Evolutionary conservation across 2,797 vertebrate genomes (phyloP).

Genomic region (Thalassophryne amazonica): DNA sequence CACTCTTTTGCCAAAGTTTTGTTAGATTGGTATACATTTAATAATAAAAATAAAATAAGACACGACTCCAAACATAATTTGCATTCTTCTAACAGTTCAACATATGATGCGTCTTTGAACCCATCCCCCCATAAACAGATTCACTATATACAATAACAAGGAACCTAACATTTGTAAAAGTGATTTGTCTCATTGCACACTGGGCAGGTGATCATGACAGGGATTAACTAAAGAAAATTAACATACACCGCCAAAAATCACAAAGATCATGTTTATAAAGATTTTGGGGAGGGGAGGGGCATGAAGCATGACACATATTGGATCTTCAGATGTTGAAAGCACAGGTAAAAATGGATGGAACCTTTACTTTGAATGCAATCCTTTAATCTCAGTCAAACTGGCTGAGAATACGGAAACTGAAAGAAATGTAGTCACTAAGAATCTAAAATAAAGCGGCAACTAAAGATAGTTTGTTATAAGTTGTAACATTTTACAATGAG

Average conservation of each 20-base stretch:
- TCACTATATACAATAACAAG: slow-evolving; percentile 61
- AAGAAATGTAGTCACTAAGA: no score
- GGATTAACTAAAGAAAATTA: background rate
- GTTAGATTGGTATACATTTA: slow-evolving; percentile 65
- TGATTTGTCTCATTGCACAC: slow-evolving; percentile 39
- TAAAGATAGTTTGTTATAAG: no score
- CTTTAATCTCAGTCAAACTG: no score
- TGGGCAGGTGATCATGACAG: slow-evolving; percentile 6
- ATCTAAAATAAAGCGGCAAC: no score
- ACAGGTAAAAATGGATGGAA: no score
- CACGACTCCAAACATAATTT: slow-evolving; percentile 72
- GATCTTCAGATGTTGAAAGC: no score
- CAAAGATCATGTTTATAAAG: slow-evolving; percentile 9
- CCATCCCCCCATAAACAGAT: slow-evolving; percentile 47
- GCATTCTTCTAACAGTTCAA: slow-evolving; percentile 76
- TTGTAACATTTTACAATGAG: no score
- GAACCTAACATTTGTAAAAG: slow-evolving; percentile 14
- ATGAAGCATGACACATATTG: no score
- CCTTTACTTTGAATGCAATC: no score
- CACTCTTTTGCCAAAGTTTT: no score
- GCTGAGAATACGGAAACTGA: no score
- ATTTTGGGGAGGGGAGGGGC: slow-evolving; percentile 12
- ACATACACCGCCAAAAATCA: slow-evolving; percentile 18
- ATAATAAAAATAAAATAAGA: slow-evolving; percentile 49
- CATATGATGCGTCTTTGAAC: slow-evolving; percentile 69